Percentiles rank a stretch among this genome's conserved stretches.
phyloP scores from a whole-genome alignment of 2,113 vertebrate species.

The Hippotragus niger region DNA sequence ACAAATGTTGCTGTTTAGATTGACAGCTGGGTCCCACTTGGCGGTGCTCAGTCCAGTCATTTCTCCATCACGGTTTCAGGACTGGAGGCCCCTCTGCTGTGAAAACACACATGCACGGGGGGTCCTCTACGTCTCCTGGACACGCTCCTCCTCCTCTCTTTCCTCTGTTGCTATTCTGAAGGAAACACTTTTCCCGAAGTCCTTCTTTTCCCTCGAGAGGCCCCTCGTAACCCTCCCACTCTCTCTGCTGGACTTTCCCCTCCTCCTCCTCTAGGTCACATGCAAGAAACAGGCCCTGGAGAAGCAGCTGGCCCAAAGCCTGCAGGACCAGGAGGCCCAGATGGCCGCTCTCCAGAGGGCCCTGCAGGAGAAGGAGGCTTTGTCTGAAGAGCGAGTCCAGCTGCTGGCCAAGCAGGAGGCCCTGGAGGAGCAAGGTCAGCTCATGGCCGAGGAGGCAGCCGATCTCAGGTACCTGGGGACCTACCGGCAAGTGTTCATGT shows the following conservation, averaged over 20 bases:
- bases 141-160: not conserved
- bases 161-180: rapidly evolving
- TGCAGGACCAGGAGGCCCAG: constrained; percentile 80
- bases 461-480: constrained; percentile 84
- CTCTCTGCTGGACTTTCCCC: not conserved
- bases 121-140: rapidly evolving
- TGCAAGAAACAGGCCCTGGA: constrained; percentile 76
- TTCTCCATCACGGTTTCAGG: rapidly evolving
- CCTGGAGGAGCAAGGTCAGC: constrained; percentile 80
- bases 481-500: rapidly evolving
- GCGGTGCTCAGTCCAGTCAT: rapidly evolving
- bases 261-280: constrained; percentile 70
- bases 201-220: not conserved
- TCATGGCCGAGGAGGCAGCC: constrained; percentile 80
- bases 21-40: not conserved
- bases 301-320: constrained; percentile 78
- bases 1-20: not conserved
- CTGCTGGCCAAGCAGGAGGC: constrained; percentile 82
- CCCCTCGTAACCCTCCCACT: not conserved
- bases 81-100: not conserved
- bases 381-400: constrained; percentile 79
- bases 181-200: not conserved
- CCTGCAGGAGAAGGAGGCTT: constrained; percentile 76
- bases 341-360: constrained; percentile 71
- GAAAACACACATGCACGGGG: rapidly evolving